phyloP scores from a whole-genome alignment of 2,797 vertebrate genomes.

The Hydrolagus colliei region DNA sequence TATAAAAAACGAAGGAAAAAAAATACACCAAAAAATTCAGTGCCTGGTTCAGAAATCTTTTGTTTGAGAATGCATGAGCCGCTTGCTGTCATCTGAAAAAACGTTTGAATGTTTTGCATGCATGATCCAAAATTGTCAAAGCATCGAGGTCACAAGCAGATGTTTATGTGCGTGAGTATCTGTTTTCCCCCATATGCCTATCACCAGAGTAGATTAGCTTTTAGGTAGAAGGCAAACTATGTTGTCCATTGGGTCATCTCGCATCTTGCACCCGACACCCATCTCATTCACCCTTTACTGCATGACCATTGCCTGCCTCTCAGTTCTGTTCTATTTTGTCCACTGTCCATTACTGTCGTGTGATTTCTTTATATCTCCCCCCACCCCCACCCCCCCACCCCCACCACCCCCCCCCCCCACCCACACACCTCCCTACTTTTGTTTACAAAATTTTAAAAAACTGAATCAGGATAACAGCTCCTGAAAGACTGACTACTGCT shows the following conservation, averaged over 20 bases:
- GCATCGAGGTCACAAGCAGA: slow-evolving; percentile 52
- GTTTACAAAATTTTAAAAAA: neutral
- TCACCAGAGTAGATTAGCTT: slow-evolving; percentile 26
- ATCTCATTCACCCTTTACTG: slow-evolving; percentile 38
- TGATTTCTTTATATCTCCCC: slow-evolving; percentile 8
- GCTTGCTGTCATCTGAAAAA: slow-evolving; percentile 47
- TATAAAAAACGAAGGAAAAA: slow-evolving; percentile 27
- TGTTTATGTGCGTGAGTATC: slow-evolving; percentile 40
- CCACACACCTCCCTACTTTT: too few relatives aligned
- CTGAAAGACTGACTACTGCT: neutral
- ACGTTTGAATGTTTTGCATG: slow-evolving; percentile 58
- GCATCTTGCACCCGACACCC: slow-evolving; percentile 38
- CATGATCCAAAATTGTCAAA: slow-evolving; percentile 70
- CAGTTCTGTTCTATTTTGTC: slow-evolving; percentile 32
- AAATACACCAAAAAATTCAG: slow-evolving; percentile 2
- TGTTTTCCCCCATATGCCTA: slow-evolving; percentile 28
- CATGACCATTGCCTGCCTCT: slow-evolving; percentile 39
- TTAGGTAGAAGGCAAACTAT: slow-evolving; percentile 26
- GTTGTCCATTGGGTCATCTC: slow-evolving; percentile 32
- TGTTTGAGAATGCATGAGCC: slow-evolving; percentile 51
- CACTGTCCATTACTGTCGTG: slow-evolving; percentile 36
- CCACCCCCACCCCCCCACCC: too few relatives aligned
- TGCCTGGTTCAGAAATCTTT: slow-evolving; percentile 47
- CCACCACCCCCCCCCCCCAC: too few relatives aligned
- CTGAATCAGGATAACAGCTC: slow-evolving; percentile 6